These are phyloP conservation scores for Dryobota labecula DNA, from an alignment of 2,888 invertebrate species.

Conservation along the genomic window DNA sequence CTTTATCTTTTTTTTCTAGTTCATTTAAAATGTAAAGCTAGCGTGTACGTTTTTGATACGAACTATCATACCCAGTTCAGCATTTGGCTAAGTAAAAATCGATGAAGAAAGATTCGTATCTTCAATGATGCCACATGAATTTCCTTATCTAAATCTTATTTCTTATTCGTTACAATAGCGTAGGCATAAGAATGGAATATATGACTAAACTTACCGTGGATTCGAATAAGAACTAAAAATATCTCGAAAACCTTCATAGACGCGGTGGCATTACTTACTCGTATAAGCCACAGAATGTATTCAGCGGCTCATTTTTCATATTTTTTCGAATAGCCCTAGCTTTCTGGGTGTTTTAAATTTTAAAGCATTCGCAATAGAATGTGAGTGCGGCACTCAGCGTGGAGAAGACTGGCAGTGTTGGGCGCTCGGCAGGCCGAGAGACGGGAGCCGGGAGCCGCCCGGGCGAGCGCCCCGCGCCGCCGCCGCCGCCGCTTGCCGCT, in stretches of 20 bases:
- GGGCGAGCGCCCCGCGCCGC: constrained; percentile 23
- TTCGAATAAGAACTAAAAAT: constrained; percentile 31
- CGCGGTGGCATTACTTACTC: constrained; percentile 36
- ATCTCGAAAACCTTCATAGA: constrained; percentile 22
- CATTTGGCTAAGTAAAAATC: constrained; percentile 35
- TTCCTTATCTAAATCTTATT: constrained; percentile 31
- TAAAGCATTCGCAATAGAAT: constrained; percentile 60
- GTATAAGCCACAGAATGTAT: constrained; percentile 49
- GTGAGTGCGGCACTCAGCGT: constrained; percentile 58
- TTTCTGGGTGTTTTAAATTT: constrained; percentile 61
- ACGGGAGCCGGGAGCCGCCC: constrained; percentile 13
- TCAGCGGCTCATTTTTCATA: constrained; percentile 35
- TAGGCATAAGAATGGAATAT: constrained; percentile 38
- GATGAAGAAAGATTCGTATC: constrained; percentile 38
- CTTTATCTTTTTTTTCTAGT: not conserved
- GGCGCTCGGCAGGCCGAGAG: constrained; percentile 21
- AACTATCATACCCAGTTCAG: constrained; percentile 4
- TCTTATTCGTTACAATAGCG: constrained; percentile 41
- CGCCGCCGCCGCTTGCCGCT: constrained; percentile 16
- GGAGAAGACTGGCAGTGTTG: constrained; percentile 38
- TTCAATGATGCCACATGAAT: constrained; percentile 26
- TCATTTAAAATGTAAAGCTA: constrained; percentile 1
- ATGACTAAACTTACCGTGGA: constrained; percentile 35
- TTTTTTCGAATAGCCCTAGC: constrained; percentile 41
- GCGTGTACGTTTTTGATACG: not conserved